Percentiles rank a stretch among this genome's conserved stretches.
These are phyloP conservation scores for Eublepharis macularius DNA, from an alignment of 2,113 vertebrate species.

Conservation along the genomic window DNA sequence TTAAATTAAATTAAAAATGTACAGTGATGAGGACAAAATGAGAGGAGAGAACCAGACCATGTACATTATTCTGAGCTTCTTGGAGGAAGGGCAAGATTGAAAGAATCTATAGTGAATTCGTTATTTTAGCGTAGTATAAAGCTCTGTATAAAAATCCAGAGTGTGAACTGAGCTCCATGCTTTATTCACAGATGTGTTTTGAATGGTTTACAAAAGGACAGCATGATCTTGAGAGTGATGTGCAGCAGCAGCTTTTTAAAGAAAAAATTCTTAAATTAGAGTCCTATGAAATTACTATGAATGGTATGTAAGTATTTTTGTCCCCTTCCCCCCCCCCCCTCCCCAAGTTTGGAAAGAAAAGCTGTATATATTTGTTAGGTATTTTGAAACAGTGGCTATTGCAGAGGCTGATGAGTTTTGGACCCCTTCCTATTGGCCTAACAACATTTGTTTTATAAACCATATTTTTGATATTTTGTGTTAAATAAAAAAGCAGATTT, in stretches of 20 bases:
- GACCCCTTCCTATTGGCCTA: neutral
- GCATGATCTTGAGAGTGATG: constrained; percentile 96
- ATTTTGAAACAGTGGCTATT: neutral
- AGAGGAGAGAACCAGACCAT: no score
- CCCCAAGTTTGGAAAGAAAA: neutral
- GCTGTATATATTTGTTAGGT: neutral
- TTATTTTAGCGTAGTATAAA: neutral
- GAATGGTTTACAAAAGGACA: constrained; percentile 99
- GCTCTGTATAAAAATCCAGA: neutral
- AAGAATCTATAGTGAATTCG: neutral
- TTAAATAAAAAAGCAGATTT: constrained; percentile 20
- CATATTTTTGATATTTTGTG: neutral
- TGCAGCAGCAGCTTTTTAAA: constrained; percentile 98
- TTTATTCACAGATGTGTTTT: constrained; percentile 90
- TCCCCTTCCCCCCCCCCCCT: no score
- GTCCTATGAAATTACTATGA: constrained; percentile 98
- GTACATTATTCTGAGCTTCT: no score
- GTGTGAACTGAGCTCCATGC: neutral
- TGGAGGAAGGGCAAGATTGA: no score
- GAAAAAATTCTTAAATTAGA: constrained; percentile 98
- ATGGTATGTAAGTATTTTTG: constrained; percentile 78
- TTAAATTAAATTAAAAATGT: no score
- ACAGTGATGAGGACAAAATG: neutral
- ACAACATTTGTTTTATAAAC: neutral
- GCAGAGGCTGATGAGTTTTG: neutral